Evolutionary conservation across 1,140 invertebrate species (phyloP), one percentile per base, ranked within the genome.

Genomic region (Apis laboriosa): DNA sequence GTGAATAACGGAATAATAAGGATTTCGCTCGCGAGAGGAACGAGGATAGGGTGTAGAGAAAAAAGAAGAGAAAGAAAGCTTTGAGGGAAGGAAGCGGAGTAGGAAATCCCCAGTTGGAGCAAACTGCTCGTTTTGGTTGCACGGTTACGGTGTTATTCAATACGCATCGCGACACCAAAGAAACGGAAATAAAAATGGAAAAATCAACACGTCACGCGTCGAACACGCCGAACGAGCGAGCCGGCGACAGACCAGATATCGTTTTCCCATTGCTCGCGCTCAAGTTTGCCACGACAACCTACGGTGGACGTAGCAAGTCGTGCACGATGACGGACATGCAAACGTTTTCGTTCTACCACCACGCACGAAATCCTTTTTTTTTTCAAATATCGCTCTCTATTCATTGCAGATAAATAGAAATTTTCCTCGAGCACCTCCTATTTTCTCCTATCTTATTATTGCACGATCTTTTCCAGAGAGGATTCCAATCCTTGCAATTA

Each of bases 81-180:
- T 2, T n/a, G 15, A 9, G 28, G 9, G 55, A n/a, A 17, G n/a
- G n/a, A n/a, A n/a, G 43, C 13, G 19, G 8, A 67, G 49, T 34
- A 49, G 67, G 51, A 53, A 43, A 43, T 7, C 34, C 34, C 34
- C 34, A 4, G 13, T 72, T 21, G 4, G 34, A 43, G 53, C 24
- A 58, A 73, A 43, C 28, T 12, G 71, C 43, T 73, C 71, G 71
- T 74, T 74, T 75, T 19, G 72, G 34, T 74, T 74, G 60, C 56
- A 60, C 28, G 55, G 34, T 43, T 43, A 21, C 34, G 34, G 34
- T 7, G 72, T 74, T 34, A 61, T 49, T 49, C 56, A 12, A 75
- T 75, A 75, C 43, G 12, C 7, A 15, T 34, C 34, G 34, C 56
- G 72, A 74, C 21, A 49, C 28, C 13, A 43, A 43, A 24, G 72